Percentiles rank a stretch among this genome's conserved stretches.
Evolutionary conservation across 92 coral and sea anemone species (phyloP).

Genomic region (Epizoanthus rinbou): DNA sequence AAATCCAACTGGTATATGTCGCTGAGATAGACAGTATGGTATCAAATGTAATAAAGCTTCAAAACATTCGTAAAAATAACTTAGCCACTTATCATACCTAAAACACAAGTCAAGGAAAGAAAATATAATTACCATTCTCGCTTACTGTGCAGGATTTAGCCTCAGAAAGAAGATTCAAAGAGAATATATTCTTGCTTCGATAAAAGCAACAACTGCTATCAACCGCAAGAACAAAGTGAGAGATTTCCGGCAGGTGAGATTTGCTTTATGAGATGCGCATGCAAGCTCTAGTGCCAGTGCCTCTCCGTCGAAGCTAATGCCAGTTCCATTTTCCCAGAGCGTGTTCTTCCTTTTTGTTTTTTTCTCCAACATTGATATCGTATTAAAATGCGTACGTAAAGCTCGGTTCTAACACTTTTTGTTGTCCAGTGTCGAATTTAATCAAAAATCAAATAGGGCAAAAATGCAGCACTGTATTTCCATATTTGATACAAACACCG

Average conservation of each 20-base stretch:
- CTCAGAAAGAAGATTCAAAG: not conserved
- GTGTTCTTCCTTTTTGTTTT: too few relatives aligned
- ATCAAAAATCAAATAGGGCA: too few relatives aligned
- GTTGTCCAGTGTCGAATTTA: too few relatives aligned
- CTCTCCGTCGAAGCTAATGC: too few relatives aligned
- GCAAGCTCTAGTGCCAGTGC: too few relatives aligned
- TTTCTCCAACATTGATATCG: too few relatives aligned
- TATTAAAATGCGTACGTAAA: too few relatives aligned
- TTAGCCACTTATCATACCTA: not conserved
- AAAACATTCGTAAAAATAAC: not conserved
- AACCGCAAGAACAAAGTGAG: slow-evolving; percentile 37
- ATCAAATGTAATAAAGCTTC: not conserved
- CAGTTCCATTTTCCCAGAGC: too few relatives aligned
- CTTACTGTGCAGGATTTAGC: not conserved
- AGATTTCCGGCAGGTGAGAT: slow-evolving; percentile 31
- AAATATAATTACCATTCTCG: slow-evolving; percentile 21
- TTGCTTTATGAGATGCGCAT: not conserved
- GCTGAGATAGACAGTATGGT: too few relatives aligned
- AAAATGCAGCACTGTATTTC: too few relatives aligned
- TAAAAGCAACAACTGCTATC: slow-evolving; percentile 45
- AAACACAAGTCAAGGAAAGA: not conserved
- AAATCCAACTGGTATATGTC: not conserved
- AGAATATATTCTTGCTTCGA: slow-evolving; percentile 36
- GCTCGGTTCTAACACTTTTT: too few relatives aligned
- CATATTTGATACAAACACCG: too few relatives aligned